phyloP scores from a whole-genome alignment of 2,113 vertebrate genomes.

The Python bivittatus region DNA sequence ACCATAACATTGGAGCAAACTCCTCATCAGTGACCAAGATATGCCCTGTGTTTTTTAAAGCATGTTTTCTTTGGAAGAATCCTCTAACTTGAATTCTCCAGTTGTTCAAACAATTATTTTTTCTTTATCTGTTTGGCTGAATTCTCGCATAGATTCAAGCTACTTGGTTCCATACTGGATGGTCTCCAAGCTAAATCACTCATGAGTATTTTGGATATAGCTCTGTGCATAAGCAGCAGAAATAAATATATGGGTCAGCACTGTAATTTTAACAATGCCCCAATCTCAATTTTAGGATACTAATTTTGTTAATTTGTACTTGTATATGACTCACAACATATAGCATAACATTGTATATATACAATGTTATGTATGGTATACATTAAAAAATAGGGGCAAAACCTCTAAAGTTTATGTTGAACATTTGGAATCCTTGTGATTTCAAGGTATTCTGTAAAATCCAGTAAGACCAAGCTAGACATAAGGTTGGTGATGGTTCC shows the following conservation, averaged over 20 bases:
- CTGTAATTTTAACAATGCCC: constrained; percentile 36
- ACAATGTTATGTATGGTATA: too few relatives aligned
- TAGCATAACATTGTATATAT: too few relatives aligned
- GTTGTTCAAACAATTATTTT: constrained; percentile 32
- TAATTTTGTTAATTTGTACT: constrained; percentile 47
- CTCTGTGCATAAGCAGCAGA: constrained; percentile 51
- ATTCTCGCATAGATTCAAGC: constrained; percentile 4
- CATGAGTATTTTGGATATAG: constrained; percentile 46
- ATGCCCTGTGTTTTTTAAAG: neutral
- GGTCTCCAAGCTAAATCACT: constrained; percentile 60
- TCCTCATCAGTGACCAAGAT: constrained; percentile 5
- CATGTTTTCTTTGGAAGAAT: constrained; percentile 1
- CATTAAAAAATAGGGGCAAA: too few relatives aligned
- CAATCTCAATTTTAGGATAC: constrained; percentile 5
- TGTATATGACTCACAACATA: too few relatives aligned
- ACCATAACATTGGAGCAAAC: neutral
- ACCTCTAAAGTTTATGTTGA: constrained; percentile 27
- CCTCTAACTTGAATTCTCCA: neutral
- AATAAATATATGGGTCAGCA: constrained; percentile 48
- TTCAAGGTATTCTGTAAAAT: constrained; percentile 2
- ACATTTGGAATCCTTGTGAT: neutral
- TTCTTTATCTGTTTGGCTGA: constrained; percentile 6
- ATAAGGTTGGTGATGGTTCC: constrained; percentile 5
- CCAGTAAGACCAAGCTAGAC: constrained; percentile 20
- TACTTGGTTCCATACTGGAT: constrained; percentile 52